phyloP scores from a whole-genome alignment of 35 echinoderm and acorn worm species.

The Patiria miniata region DNA sequence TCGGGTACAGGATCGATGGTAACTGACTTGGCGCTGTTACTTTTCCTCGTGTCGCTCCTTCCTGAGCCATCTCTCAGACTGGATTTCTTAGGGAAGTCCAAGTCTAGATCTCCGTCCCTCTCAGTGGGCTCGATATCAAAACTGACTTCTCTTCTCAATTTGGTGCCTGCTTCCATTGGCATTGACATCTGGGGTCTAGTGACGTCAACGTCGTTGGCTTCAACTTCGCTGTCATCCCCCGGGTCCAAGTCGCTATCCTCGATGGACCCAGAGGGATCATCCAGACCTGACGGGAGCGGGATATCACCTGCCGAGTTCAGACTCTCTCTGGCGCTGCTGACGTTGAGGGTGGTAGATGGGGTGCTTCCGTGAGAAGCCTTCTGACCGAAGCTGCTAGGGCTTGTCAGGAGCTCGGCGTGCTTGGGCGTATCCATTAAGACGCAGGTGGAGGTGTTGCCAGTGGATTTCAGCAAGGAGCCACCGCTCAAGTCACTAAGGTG shows the following conservation, averaged over 20 bases:
- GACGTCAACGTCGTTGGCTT: conserved; percentile 66
- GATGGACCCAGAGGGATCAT: background rate
- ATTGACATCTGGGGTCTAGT: conserved; percentile 40
- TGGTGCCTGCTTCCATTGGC: background rate
- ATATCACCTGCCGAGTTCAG: conserved; percentile 83
- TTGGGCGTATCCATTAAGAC: conserved; percentile 84
- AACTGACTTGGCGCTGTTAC: conserved; percentile 63
- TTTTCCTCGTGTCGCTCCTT: conserved; percentile 34
- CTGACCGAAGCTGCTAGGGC: conserved; percentile 43
- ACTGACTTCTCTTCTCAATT: conserved; percentile 80
- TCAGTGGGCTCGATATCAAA: conserved; percentile 77
- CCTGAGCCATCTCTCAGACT: conserved; percentile 51
- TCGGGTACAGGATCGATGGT: conserved; percentile 75
- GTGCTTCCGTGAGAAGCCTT: conserved; percentile 61
- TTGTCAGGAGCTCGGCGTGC: conserved; percentile 56
- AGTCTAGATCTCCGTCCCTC: background rate
- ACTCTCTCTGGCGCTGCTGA: conserved; percentile 79
- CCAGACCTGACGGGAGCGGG: background rate
- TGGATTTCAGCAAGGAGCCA: conserved; percentile 57
- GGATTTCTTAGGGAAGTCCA: conserved; percentile 52
- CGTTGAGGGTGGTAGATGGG: conserved; percentile 56
- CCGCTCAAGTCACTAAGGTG: conserved; percentile 60
- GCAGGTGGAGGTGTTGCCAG: conserved; percentile 71
- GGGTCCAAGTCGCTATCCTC: conserved; percentile 84
- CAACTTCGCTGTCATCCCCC: conserved; percentile 83